These are phyloP conservation scores for Diabrotica balteata DNA, from an alignment of 2,888 invertebrate species.

Conservation along the genomic window DNA sequence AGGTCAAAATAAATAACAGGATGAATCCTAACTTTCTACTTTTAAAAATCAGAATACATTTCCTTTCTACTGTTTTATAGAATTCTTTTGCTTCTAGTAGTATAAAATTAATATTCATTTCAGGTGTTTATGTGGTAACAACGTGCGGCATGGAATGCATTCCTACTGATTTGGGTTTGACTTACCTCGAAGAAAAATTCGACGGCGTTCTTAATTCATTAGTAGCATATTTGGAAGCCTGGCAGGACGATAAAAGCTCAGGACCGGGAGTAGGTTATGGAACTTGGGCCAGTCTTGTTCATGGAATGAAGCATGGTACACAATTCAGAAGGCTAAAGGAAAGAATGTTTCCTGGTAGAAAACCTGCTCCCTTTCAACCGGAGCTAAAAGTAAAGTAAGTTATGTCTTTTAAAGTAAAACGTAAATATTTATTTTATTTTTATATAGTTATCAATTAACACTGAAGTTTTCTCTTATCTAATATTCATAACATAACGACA, in stretches of 20 bases:
- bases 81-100: too few species aligned
- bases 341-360: slow-evolving; percentile 66
- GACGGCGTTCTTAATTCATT: slow-evolving; percentile 80
- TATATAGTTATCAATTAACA: too few species aligned
- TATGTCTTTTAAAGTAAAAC: too few species aligned
- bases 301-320: slow-evolving; percentile 71
- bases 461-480: too few species aligned
- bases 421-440: too few species aligned
- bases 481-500: too few species aligned
- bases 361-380: slow-evolving; percentile 67
- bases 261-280: slow-evolving; percentile 76
- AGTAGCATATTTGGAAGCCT: slow-evolving; percentile 69
- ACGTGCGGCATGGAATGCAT: slow-evolving; percentile 95
- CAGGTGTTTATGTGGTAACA: slow-evolving; percentile 81
- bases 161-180: slow-evolving; percentile 85
- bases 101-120: neutral
- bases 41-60: too few species aligned
- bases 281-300: slow-evolving; percentile 88
- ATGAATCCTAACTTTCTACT: too few species aligned
- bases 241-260: slow-evolving; percentile 49
- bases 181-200: slow-evolving; percentile 81
- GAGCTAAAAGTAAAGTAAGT: slow-evolving; percentile 59
- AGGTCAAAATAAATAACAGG: too few species aligned
- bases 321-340: slow-evolving; percentile 72
- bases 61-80: too few species aligned